A percentile compares a stretch with the other conserved stretches of the same genome.
These are phyloP conservation scores for Arnoldichthys spilopterus DNA, from an alignment of 2,797 vertebrate genomes.

Conservation along the genomic window DNA sequence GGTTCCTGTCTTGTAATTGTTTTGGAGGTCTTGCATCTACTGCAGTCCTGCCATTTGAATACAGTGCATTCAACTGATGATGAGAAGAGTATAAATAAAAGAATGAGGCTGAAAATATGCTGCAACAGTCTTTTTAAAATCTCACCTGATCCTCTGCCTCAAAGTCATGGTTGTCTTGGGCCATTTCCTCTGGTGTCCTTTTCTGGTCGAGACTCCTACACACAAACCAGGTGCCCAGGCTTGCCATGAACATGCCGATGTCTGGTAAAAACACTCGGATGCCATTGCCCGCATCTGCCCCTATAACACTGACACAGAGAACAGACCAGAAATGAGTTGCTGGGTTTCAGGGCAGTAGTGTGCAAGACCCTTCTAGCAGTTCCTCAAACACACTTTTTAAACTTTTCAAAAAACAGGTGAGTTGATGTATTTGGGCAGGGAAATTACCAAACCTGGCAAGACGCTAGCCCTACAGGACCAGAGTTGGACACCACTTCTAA, in stretches of 20 bases:
- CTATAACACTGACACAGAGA: constrained; percentile 82
- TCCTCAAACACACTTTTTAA: no score
- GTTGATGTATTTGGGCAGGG: no score
- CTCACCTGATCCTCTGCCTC: constrained; percentile 91
- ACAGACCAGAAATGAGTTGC: background rate
- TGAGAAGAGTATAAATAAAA: background rate
- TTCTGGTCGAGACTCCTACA: constrained; percentile 92
- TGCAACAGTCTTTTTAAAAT: constrained; percentile 9
- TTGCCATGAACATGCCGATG: constrained; percentile 93
- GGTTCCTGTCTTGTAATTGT: background rate
- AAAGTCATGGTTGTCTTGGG: constrained; percentile 89
- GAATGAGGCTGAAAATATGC: background rate
- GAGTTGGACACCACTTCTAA: no score
- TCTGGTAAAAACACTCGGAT: constrained; percentile 96
- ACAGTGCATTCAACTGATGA: background rate
- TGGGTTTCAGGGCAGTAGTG: background rate
- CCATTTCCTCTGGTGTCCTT: constrained; percentile 85
- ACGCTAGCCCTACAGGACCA: no score
- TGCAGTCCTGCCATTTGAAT: background rate
- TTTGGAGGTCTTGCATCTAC: background rate
- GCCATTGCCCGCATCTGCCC: constrained; percentile 92
- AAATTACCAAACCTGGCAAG: no score
- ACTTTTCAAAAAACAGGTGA: no score
- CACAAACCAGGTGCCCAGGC: constrained; percentile 91
- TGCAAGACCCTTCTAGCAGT: no score